Conservation (phyloP, 2,888 invertebrate genomes). For the Zygothrica quintamaculata region DNA sequence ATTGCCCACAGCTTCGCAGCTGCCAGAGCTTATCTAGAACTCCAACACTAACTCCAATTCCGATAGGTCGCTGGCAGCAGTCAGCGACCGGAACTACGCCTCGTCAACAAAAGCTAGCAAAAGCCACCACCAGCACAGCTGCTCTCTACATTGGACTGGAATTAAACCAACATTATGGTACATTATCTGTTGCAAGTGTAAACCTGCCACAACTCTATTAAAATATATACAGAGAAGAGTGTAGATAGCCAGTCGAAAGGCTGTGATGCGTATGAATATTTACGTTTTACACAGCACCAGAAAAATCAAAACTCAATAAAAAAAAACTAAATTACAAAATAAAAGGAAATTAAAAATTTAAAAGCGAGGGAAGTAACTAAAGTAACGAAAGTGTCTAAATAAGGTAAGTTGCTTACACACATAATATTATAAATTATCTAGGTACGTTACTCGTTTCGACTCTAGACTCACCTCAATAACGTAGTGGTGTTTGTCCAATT, state of each 20-base stretch:
- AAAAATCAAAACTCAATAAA: slow-evolving; percentile 47
- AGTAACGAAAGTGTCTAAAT: slow-evolving; percentile 6
- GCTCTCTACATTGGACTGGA: slow-evolving; percentile 40
- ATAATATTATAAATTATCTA: slow-evolving; percentile 2
- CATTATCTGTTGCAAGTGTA: slow-evolving; percentile 62
- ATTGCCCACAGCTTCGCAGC: slow-evolving; percentile 23
- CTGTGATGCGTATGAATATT: slow-evolving; percentile 57
- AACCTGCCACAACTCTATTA: slow-evolving; percentile 52
- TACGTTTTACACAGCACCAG: slow-evolving; percentile 47
- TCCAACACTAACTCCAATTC: slow-evolving; percentile 13
- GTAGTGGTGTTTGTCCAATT: too few relatives aligned
- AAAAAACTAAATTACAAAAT: slow-evolving; percentile 9
- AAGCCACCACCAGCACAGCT: slow-evolving; percentile 40
- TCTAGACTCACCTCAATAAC: too few relatives aligned
- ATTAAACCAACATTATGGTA: slow-evolving; percentile 70
- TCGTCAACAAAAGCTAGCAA: slow-evolving; percentile 53
- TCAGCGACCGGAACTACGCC: slow-evolving; percentile 70
- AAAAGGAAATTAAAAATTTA: slow-evolving; percentile 16
- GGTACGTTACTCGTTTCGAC: too few relatives aligned
- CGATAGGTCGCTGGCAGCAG: too few relatives aligned
- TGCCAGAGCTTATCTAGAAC: slow-evolving; percentile 29
- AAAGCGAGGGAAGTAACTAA: slow-evolving; percentile 40
- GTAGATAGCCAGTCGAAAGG: slow-evolving; percentile 18
- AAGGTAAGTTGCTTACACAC: background rate
- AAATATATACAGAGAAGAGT: slow-evolving; percentile 18